Percentiles rank a stretch among this genome's conserved stretches.
Evolutionary conservation across 2,888 invertebrate species (phyloP).

Genomic region (Eledone cirrhosa): DNA sequence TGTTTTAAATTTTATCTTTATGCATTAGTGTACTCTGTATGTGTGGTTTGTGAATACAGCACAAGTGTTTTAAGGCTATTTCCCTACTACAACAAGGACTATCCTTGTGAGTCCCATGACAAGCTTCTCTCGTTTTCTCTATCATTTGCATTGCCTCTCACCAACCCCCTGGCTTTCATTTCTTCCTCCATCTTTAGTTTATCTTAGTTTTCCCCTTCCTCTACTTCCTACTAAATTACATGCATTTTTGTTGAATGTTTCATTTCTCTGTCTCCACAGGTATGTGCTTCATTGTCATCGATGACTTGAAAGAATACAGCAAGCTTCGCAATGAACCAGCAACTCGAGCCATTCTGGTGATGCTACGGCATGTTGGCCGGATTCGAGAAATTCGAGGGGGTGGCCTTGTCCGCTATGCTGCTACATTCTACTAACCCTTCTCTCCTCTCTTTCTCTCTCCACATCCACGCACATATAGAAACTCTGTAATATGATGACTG

Average conservation of each 20-base stretch:
- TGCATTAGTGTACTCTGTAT: too few relatives aligned
- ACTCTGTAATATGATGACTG: too few relatives aligned
- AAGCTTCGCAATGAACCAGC: constrained; percentile 55
- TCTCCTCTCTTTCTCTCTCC: background rate
- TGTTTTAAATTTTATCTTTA: background rate
- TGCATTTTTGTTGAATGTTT: too few relatives aligned
- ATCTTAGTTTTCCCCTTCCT: background rate
- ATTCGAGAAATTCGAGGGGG: constrained; percentile 62
- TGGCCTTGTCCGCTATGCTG: constrained; percentile 54
- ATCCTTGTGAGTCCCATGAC: background rate
- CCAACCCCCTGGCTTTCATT: fast-evolving
- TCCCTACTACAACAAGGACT: too few relatives aligned
- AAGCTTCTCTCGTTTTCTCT: background rate
- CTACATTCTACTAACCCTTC: constrained; percentile 16
- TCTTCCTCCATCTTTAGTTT: background rate
- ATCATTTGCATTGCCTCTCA: background rate
- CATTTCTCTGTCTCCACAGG: constrained; percentile 47
- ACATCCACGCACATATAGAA: too few relatives aligned
- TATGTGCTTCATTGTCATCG: constrained; percentile 59
- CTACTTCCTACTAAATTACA: background rate
- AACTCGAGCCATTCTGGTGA: constrained; percentile 51
- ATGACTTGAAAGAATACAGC: constrained; percentile 59
- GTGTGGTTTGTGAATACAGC: too few relatives aligned
- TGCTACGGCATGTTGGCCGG: constrained; percentile 63
- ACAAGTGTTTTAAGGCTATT: too few relatives aligned